phyloP scores from a whole-genome alignment of 2,797 vertebrate species.

The Falco biarmicus region DNA sequence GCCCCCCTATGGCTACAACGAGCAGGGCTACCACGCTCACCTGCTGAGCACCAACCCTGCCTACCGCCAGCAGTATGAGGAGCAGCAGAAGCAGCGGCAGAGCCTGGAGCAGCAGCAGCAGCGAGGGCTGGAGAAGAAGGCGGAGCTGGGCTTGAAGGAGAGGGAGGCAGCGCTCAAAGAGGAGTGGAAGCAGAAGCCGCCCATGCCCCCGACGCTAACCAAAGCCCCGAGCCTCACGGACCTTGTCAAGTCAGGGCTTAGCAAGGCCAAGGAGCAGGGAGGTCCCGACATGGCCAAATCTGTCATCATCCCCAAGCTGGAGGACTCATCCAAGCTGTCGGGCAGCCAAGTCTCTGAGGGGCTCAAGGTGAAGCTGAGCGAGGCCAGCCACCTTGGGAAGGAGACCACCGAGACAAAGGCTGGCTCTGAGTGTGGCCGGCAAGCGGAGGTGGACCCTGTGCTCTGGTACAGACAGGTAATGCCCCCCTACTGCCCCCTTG shows the following conservation, averaged over 20 bases:
- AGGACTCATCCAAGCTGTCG: constrained; percentile 86
- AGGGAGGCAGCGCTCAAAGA: constrained; percentile 88
- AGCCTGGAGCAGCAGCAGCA: constrained; percentile 85
- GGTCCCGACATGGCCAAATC: constrained; percentile 89
- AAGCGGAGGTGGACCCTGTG: constrained; percentile 88
- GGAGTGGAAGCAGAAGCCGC: constrained; percentile 96
- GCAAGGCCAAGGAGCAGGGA: constrained; percentile 88
- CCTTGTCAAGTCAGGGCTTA: constrained; percentile 86
- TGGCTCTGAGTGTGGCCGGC: constrained; percentile 85
- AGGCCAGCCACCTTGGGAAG: constrained; percentile 89
- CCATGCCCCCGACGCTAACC: constrained; percentile 90
- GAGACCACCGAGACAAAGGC: constrained; percentile 86
- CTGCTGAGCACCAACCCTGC: constrained; percentile 91
- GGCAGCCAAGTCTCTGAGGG: constrained; percentile 87
- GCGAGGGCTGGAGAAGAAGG: constrained; percentile 90
- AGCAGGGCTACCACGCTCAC: constrained; percentile 96
- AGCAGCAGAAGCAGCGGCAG: constrained; percentile 90
- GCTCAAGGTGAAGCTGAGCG: constrained; percentile 92
- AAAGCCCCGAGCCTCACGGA: constrained; percentile 93
- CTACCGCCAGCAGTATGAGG: constrained; percentile 95
- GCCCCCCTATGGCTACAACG: constrained; percentile 94
- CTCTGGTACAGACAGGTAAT: constrained; percentile 97
- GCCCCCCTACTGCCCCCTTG: neutral
- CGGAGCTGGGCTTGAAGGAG: constrained; percentile 88
- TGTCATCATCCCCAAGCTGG: constrained; percentile 90